Conservation (phyloP, 2,797 vertebrate species). For the Parambassis ranga region DNA sequence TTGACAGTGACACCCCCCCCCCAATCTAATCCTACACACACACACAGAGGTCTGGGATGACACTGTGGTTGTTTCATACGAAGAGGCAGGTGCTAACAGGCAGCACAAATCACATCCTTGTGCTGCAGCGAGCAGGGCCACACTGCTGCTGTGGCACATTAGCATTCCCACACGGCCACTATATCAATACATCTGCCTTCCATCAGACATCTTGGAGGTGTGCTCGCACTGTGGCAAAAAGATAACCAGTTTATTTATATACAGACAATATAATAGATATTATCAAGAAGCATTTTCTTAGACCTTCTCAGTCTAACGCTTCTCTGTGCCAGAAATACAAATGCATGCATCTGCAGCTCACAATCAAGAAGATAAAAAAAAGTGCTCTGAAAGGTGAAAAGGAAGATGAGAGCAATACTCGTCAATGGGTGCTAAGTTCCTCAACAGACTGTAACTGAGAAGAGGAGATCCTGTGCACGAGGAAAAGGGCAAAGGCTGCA, state of each 20-base stretch:
- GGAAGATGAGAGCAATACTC: slow-evolving; percentile 35
- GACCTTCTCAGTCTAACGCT: not conserved
- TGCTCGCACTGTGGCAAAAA: not conserved
- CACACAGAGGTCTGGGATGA: slow-evolving; percentile 28
- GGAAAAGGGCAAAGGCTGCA: slow-evolving; percentile 54
- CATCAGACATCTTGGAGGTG: not conserved
- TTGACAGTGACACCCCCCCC: not conserved
- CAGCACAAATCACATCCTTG: slow-evolving; percentile 76
- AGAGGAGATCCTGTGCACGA: slow-evolving; percentile 24
- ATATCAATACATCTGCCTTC: slow-evolving; percentile 34
- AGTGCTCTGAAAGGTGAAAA: slow-evolving; percentile 39
- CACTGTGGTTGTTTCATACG: slow-evolving; percentile 74
- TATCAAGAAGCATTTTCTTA: not conserved
- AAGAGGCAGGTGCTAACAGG: slow-evolving; percentile 73
- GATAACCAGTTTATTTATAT: no score
- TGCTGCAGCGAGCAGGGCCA: slow-evolving; percentile 54
- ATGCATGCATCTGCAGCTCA: not conserved
- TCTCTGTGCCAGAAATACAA: not conserved
- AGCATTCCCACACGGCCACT: slow-evolving; percentile 62
- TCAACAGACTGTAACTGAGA: slow-evolving; percentile 51
- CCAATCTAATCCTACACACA: not conserved
- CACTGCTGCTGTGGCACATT: slow-evolving; percentile 57
- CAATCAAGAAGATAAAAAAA: slow-evolving; percentile 7
- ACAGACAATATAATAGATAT: no score
- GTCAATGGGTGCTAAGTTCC: slow-evolving; percentile 33